Evolutionary conservation across 2,113 vertebrate species (phyloP).

Genomic region (Eclectus roratus): DNA sequence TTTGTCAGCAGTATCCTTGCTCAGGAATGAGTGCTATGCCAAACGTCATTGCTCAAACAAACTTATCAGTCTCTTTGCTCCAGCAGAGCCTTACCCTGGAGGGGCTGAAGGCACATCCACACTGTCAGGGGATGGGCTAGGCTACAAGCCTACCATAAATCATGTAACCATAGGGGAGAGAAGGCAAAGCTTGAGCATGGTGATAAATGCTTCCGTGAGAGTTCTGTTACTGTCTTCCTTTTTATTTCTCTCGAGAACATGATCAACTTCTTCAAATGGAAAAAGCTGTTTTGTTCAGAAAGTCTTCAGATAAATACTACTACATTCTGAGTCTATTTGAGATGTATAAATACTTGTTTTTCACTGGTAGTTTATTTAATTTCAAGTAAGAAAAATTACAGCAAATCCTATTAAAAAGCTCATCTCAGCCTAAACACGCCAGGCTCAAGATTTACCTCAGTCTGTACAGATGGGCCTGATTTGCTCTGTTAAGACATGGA

Average conservation of each 20-base stretch:
- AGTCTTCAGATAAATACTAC: not conserved
- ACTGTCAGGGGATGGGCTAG: not conserved
- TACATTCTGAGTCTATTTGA: not conserved
- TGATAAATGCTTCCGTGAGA: not conserved
- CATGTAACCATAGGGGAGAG: not conserved
- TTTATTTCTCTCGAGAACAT: not conserved
- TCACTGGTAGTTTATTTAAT: not conserved
- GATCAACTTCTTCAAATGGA: not conserved
- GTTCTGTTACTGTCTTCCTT: not conserved
- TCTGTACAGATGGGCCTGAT: not conserved
- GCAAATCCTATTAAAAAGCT: not conserved
- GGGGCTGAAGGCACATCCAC: not conserved
- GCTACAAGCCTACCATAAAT: not conserved
- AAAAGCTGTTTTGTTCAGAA: not conserved
- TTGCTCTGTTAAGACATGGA: not conserved
- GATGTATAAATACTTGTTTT: not conserved
- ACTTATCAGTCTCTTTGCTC: slow-evolving; percentile 4
- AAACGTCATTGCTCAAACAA: slow-evolving; percentile 26
- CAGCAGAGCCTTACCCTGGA: not conserved
- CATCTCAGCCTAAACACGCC: not conserved
- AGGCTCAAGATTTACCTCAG: not conserved
- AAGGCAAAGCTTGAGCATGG: not conserved
- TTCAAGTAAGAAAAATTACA: not conserved
- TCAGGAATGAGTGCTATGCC: slow-evolving; percentile 30
- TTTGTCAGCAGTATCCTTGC: not conserved